These are phyloP conservation scores for Hyalella azteca DNA, from an alignment of 2,888 invertebrate genomes.

Conservation along the genomic window DNA sequence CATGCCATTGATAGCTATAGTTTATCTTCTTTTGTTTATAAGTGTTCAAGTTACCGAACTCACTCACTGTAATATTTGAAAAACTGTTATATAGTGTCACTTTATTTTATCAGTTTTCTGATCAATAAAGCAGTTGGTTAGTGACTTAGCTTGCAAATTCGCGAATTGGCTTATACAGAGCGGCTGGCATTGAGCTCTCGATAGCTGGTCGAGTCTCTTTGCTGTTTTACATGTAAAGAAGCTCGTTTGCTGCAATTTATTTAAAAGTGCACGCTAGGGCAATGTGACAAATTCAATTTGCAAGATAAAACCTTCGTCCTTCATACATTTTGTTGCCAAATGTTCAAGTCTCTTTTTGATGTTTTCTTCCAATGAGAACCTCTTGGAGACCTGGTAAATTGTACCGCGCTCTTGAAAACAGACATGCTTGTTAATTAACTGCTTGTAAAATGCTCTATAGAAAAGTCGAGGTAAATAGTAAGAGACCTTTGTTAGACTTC, in stretches of 20 bases:
- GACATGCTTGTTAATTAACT: constrained; percentile 12
- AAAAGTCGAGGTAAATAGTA: constrained; percentile 3
- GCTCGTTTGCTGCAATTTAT: constrained; percentile 17
- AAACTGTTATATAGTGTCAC: too few species aligned
- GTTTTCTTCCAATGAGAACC: neutral
- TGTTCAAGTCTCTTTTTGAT: neutral
- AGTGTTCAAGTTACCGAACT: too few species aligned
- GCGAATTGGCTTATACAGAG: too few species aligned
- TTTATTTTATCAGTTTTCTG: too few species aligned
- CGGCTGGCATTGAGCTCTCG: too few species aligned
- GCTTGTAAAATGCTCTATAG: neutral
- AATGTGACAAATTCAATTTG: neutral
- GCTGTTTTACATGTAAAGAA: constrained; percentile 12
- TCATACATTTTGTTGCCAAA: neutral
- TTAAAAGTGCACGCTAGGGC: neutral
- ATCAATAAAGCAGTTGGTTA: too few species aligned
- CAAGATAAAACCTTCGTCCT: neutral
- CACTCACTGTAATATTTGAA: too few species aligned
- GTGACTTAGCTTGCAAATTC: too few species aligned
- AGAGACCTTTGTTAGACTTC: neutral
- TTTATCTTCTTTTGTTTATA: too few species aligned
- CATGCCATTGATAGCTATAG: too few species aligned
- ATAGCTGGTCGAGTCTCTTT: neutral
- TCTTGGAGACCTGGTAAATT: neutral
- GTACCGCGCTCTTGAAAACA: neutral